phyloP scores from a whole-genome alignment of 2,797 vertebrate species.

The Macropus fuliginosus region DNA sequence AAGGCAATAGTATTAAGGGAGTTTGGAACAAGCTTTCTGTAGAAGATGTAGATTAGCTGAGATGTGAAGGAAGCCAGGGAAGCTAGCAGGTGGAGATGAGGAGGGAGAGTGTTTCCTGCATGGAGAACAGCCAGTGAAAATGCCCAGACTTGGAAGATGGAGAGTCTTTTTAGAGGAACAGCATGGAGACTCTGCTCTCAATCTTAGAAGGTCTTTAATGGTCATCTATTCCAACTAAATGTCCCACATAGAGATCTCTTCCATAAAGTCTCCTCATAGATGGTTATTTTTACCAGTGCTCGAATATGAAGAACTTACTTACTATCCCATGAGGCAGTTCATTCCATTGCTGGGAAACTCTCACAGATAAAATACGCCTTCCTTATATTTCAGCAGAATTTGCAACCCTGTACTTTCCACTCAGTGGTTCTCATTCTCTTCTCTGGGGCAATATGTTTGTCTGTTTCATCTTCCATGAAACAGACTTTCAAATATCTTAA shows the following conservation, averaged over 20 bases:
- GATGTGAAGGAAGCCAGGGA: background rate
- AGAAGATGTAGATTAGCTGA: background rate
- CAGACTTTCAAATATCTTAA: background rate
- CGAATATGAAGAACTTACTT: background rate
- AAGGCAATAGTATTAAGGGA: background rate
- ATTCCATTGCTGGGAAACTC: background rate
- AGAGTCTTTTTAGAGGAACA: background rate
- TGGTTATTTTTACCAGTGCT: constrained; percentile 39
- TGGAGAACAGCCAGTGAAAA: background rate
- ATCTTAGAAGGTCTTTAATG: background rate
- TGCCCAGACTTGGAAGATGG: background rate
- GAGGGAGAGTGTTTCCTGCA: background rate
- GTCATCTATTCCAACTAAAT: background rate
- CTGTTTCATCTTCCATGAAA: background rate
- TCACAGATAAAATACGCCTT: background rate
- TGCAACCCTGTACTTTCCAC: background rate
- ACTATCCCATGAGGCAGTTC: background rate
- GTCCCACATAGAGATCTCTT: constrained; percentile 19
- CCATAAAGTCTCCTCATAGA: background rate
- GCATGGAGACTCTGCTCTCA: background rate
- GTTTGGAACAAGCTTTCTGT: background rate
- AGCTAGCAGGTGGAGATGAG: background rate
- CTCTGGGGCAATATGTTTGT: background rate
- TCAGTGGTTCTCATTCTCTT: background rate
- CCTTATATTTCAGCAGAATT: background rate